These are phyloP conservation scores for Apostichopus leukothele DNA, from an alignment of 53 echinoderm and acorn worm genomes.

Conservation along the genomic window DNA sequence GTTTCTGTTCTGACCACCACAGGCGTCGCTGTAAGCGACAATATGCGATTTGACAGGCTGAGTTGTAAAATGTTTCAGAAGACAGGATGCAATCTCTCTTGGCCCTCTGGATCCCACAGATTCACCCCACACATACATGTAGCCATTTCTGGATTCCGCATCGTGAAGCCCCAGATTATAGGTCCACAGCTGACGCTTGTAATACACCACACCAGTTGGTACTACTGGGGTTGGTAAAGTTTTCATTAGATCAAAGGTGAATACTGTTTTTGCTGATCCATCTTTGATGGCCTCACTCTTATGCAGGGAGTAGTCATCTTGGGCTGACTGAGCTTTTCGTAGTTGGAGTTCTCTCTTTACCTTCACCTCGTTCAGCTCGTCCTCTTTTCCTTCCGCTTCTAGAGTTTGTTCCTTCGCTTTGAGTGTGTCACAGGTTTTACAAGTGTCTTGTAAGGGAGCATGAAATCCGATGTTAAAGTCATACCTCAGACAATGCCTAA, in stretches of 20 bases:
- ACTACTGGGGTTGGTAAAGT: constrained; percentile 3
- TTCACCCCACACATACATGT: neutral
- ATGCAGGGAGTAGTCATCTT: neutral
- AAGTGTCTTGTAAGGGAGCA: neutral
- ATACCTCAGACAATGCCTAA: neutral
- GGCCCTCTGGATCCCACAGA: constrained; percentile 3
- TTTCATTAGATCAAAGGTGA: constrained; percentile 9
- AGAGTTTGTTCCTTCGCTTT: neutral
- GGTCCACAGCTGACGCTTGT: neutral
- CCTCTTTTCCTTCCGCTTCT: neutral
- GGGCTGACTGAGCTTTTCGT: neutral
- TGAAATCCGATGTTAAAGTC: neutral
- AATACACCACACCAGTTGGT: neutral
- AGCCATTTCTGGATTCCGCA: neutral
- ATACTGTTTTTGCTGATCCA: neutral
- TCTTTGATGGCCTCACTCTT: neutral
- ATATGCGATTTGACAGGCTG: neutral
- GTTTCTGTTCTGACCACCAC: neutral
- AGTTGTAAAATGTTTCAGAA: neutral
- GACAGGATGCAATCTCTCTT: neutral
- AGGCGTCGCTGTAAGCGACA: neutral
- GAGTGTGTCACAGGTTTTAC: neutral
- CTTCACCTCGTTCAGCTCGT: neutral
- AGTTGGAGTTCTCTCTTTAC: neutral
- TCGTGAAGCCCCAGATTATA: neutral